These are phyloP conservation scores for Notiomystis cincta DNA, from an alignment of 2,113 vertebrate species.

Conservation along the genomic window DNA sequence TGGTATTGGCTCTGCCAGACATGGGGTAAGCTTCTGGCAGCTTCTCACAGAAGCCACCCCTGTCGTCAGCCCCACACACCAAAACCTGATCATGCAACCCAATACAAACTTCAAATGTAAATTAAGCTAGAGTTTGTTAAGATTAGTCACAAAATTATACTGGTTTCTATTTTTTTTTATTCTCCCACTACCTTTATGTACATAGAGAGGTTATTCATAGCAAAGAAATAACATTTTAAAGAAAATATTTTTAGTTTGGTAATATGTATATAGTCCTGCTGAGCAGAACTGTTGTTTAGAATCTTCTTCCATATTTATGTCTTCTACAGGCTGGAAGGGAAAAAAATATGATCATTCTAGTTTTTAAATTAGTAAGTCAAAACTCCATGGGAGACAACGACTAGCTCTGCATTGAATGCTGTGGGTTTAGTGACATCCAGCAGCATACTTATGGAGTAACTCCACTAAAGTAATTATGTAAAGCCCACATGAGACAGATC, in stretches of 20 bases:
- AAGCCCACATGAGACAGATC: neutral
- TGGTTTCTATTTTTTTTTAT: neutral
- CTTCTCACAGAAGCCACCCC: neutral
- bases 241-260: neutral
- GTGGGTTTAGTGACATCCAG: neutral
- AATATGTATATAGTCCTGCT: neutral
- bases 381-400: neutral
- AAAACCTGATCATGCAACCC: neutral
- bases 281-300: neutral
- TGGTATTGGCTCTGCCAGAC: neutral
- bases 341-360: neutral
- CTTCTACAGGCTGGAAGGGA: neutral
- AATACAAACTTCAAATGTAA: neutral
- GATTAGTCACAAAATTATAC: neutral
- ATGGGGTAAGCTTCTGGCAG: neutral
- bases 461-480: neutral
- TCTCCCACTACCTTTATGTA: neutral
- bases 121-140: neutral
- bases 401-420: neutral
- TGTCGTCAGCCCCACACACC: neutral
- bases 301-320: neutral
- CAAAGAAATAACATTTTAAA: neutral
- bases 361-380: neutral
- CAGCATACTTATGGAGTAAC: neutral
- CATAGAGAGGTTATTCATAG: neutral